Conservation (phyloP, 2,888 invertebrate species). For the Apamea crenata region DNA sequence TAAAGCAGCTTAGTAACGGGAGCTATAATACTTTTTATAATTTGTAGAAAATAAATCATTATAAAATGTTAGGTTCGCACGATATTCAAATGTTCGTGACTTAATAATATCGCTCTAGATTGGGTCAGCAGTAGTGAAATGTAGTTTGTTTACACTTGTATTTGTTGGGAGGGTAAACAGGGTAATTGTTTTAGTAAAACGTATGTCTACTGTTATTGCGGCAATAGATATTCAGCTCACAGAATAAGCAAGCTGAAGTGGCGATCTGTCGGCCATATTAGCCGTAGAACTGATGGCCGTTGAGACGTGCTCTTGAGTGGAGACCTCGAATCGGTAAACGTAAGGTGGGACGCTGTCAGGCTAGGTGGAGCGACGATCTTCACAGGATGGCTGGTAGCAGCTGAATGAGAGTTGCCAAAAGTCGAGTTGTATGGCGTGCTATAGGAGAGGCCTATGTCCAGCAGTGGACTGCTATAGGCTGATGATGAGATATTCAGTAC, state of each 20-base stretch:
- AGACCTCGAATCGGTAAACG: too few relatives aligned
- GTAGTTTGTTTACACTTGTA: constrained; percentile 16
- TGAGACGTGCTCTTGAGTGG: too few relatives aligned
- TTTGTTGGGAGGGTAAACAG: background rate
- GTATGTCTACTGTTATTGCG: background rate
- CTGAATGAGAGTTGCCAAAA: too few relatives aligned
- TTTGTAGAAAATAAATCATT: constrained; percentile 55
- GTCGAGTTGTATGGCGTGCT: too few relatives aligned
- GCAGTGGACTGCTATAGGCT: too few relatives aligned
- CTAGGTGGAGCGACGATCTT: too few relatives aligned
- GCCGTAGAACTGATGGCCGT: too few relatives aligned
- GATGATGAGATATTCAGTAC: background rate
- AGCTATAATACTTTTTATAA: constrained; percentile 48
- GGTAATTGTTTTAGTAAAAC: constrained; percentile 11
- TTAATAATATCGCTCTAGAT: constrained; percentile 34
- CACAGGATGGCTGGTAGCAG: too few relatives aligned
- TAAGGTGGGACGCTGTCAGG: too few relatives aligned
- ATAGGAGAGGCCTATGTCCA: too few relatives aligned
- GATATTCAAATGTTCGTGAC: constrained; percentile 54
- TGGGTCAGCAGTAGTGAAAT: constrained; percentile 41
- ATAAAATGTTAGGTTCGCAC: constrained; percentile 49
- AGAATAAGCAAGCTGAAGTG: too few relatives aligned
- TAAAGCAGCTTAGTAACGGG: constrained; percentile 30
- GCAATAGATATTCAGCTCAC: background rate
- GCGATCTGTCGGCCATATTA: too few relatives aligned